Evolutionary conservation across 2,888 invertebrate species (phyloP), one percentile per base, ranked within the genome.

Genomic region (Drosophila antonietae): DNA sequence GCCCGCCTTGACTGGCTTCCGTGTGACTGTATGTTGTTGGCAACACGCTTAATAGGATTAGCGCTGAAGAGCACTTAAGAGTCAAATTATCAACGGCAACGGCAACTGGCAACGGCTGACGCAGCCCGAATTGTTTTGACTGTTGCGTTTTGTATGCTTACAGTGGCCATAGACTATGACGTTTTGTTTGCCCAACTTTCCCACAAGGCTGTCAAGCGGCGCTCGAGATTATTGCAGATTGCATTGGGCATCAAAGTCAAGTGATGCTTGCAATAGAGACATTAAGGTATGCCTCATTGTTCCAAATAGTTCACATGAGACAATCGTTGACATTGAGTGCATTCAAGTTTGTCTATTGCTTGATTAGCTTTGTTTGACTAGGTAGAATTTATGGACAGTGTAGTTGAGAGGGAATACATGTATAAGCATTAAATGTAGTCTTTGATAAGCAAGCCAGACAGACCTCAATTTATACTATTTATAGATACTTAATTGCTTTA

Each of bases 41-140:
- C 81, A 80, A 88, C 82, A 91, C 81, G 89, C 90, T 91, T 91
- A 91, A 91, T 91, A 90, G 91, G 91, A 91, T 91, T 91, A 91
- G 56, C 84, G 84, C 91, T 90, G 88, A 90, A 91, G 91, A 90
- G 91, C 91, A 91, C 91, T 91, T 91, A 91, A 86, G 91, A 88
- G 90, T 89, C 90, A 90, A 85, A 88, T 88, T 81, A 88, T 89
- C 79, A 85, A 80, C 83, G 80, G 73, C 51, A 33, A 33, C 33
- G 33, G 33, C 33, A 33, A 33, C 23, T 58, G 67, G 64, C 66
- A 72, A 69, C 61, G 23, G 68, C 39, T 33, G 49, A 28, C 59
- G 15, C 47, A 53, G 46, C 58, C 72, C 71, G 73, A 51, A 73
- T 81, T 86, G 84, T 81, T 79, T 73, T 76, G 84, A 80, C 82